Evolutionary conservation across 2,888 invertebrate genomes (phyloP).

Genomic region (Tryphoninae sp.): DNA sequence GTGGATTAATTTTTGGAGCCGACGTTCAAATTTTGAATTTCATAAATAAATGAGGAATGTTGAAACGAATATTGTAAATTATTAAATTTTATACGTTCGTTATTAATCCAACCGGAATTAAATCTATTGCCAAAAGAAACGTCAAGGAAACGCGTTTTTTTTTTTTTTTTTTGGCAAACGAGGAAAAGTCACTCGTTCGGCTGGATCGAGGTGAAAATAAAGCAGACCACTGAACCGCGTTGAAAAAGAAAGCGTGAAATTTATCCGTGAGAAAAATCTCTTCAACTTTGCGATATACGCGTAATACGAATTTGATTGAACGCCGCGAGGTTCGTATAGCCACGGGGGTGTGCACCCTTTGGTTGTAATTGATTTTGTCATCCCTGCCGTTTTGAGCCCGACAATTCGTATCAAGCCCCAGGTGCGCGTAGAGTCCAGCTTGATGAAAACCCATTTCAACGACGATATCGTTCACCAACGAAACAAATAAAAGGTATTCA

Average conservation of each 20-base stretch:
- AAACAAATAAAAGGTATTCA: not conserved
- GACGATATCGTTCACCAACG: not conserved
- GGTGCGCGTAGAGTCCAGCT: slow-evolving; percentile 18
- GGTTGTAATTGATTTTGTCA: slow-evolving; percentile 56
- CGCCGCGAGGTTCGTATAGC: not conserved
- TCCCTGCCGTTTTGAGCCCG: slow-evolving; percentile 34
- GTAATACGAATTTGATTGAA: slow-evolving; percentile 48
- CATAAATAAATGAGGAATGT: too few relatives aligned
- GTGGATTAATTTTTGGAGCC: too few relatives aligned
- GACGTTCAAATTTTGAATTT: too few relatives aligned
- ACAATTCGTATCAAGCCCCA: slow-evolving; percentile 9
- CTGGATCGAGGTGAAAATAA: slow-evolving; percentile 30
- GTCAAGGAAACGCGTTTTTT: too few relatives aligned
- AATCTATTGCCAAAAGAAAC: too few relatives aligned
- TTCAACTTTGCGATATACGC: slow-evolving; percentile 29
- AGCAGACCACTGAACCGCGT: slow-evolving; percentile 3
- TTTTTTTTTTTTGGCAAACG: too few relatives aligned
- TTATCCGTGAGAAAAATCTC: slow-evolving; percentile 9
- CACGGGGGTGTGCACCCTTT: slow-evolving; percentile 21
- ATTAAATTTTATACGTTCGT: too few relatives aligned
- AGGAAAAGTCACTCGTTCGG: not conserved
- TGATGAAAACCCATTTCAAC: slow-evolving; percentile 23
- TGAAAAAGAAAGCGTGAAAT: slow-evolving; percentile 21
- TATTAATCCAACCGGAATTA: too few relatives aligned
- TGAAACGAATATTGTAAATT: too few relatives aligned